Evolutionary conservation across 1,140 invertebrate species (phyloP), one percentile per base, ranked within the genome.

Genomic region (Neodiprion pinetum): DNA sequence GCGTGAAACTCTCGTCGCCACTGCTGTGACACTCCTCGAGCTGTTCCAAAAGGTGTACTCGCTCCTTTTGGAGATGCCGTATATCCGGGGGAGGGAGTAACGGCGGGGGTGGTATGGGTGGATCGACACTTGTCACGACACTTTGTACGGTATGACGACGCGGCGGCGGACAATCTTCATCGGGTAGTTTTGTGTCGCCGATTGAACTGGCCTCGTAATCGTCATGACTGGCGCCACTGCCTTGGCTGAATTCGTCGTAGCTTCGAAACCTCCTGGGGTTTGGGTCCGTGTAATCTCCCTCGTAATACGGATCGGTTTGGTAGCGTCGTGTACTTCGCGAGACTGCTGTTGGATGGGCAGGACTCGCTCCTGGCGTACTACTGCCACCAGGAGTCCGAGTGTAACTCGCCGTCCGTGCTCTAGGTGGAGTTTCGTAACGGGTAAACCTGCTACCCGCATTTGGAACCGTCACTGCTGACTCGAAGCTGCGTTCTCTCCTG

Each of bases 21-120:
- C 93, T 93, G 80, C 93, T 94, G 73, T 90, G 91, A 86, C 92
- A 93, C 78, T 94, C 93, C 80, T 94, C 93, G 61, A 93, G 88
- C 81, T 94, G 93, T 81, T 94, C 93, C 23, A 94, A 82, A 48
- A 93, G 88, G 80, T 92, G 92, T 7, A 92, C 92, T 65, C 93
- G 89, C 82, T 93, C 93, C 83, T 94, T 94, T 80, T 94, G 92
- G 67, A 93, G 87, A 79, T 93, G 91, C 67, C 92, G 84, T 70
- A 94, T 93, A 80, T 94, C 91, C 4, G 90, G 90, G 1, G 90
- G 90, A 14, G 85, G 86, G 49, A 88, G 78, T 10, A 86, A 76
- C 1, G 87, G 84, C 48, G 84, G 78, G 0, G 86, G 83, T 21
- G 84, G 83, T 1, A 82, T 82, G 53, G 84, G 79, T 21, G 82